Evolutionary conservation across 2,113 vertebrate species (phyloP).

Genomic region (Siniperca chuatsi): DNA sequence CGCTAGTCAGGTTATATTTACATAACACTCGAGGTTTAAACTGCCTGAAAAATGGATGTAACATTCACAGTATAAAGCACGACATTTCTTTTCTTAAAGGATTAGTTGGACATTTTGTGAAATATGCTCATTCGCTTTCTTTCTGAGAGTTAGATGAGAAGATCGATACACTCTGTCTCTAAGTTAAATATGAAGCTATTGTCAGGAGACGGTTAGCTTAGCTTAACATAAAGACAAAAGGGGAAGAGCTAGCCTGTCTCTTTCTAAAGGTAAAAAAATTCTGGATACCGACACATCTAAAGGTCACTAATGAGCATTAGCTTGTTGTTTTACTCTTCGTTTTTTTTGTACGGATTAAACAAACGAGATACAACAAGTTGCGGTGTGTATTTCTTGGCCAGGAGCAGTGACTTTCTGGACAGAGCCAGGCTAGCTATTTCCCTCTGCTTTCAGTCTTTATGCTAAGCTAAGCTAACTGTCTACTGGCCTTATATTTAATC

Average conservation of each 20-base stretch:
- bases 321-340: too few species aligned
- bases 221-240: neutral
- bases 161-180: neutral
- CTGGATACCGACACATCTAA: neutral
- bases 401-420: neutral
- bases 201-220: neutral
- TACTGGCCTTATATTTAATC: neutral
- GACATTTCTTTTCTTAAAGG: conserved; percentile 16
- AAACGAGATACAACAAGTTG: neutral
- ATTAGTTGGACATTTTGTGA: conserved; percentile 32
- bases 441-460: neutral
- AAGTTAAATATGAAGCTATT: neutral
- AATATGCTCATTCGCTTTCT: conserved; percentile 14
- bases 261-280: neutral
- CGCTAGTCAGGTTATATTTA: conserved; percentile 52
- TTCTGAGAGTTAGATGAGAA: neutral
- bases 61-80: conserved; percentile 3
- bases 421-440: too few species aligned
- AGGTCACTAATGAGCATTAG: neutral
- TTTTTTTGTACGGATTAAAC: too few species aligned
- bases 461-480: neutral
- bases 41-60: conserved; percentile 38
- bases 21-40: conserved; percentile 17
- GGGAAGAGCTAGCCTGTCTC: neutral
- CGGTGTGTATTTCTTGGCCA: neutral